A percentile compares a stretch with the other conserved stretches of the same genome.
phyloP scores from a whole-genome alignment of 2,113 vertebrate genomes.

The Romanogobio albipinnatus region DNA sequence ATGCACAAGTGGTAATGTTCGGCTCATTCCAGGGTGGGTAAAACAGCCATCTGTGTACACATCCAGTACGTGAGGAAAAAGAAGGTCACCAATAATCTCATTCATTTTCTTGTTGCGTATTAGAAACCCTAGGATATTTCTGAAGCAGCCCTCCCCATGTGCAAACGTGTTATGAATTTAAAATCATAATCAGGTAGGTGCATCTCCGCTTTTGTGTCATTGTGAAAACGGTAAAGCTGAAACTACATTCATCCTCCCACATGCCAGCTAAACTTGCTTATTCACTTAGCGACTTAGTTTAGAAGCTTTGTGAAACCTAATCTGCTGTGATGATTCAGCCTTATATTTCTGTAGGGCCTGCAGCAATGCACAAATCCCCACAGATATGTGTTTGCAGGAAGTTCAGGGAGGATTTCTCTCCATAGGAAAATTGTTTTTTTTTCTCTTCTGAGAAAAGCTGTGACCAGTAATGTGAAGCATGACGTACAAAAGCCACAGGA shows the following conservation, averaged over 20 bases:
- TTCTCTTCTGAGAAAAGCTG: not conserved
- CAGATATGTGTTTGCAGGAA: constrained; percentile 6
- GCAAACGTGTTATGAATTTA: constrained; percentile 20
- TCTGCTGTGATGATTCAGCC: constrained; percentile 28
- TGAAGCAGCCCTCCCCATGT: not conserved
- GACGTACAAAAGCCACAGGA: constrained; percentile 29
- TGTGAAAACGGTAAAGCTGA: constrained; percentile 3
- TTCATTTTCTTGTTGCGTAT: constrained; percentile 7
- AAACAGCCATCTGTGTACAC: constrained; percentile 6
- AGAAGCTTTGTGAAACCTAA: constrained; percentile 40
- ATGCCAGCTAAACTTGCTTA: constrained; percentile 22
- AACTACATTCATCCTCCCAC: constrained; percentile 48
- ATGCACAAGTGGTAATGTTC: constrained; percentile 17
- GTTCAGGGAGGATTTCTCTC: constrained; percentile 23
- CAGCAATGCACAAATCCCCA: constrained; percentile 34
- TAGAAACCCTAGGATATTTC: constrained; percentile 24
- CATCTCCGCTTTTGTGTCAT: constrained; percentile 14
- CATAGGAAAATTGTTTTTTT: constrained; percentile 34
- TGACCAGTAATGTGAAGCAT: not conserved
- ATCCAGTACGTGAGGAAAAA: constrained; percentile 25
- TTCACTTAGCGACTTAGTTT: constrained; percentile 35
- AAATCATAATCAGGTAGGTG: not conserved
- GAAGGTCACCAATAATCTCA: constrained; percentile 39
- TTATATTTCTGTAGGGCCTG: constrained; percentile 41
- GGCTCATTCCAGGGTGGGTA: constrained; percentile 22